These are phyloP conservation scores for Furcula furcula DNA, from an alignment of 2,888 invertebrate species.

Conservation along the genomic window DNA sequence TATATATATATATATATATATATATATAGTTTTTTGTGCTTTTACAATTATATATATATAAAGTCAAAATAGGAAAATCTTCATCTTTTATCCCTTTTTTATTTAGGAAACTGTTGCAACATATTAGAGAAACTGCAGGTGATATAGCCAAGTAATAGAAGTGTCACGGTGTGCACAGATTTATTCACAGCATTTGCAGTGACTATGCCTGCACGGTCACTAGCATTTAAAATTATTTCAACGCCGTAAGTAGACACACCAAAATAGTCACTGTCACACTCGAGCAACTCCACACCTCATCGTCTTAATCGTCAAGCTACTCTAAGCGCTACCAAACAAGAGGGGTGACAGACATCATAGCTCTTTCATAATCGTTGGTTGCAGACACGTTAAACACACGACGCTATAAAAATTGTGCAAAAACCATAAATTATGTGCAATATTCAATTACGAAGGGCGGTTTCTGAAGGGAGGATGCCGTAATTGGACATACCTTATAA, in stretches of 20 bases:
- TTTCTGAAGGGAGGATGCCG: conserved; percentile 20
- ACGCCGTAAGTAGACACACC: conserved; percentile 8
- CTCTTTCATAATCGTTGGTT: conserved; percentile 64
- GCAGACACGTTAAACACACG: conserved; percentile 74
- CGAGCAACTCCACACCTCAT: conserved; percentile 13
- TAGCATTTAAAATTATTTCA: no score
- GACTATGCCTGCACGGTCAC: no score
- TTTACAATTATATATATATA: no score
- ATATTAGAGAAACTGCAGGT: no score
- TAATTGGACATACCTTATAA: conserved; percentile 1
- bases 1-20: no score
- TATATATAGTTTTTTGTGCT: no score
- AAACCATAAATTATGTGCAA: conserved; percentile 67
- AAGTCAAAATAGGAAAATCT: no score
- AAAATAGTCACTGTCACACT: conserved; percentile 12
- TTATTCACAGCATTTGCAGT: no score
- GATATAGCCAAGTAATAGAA: no score
- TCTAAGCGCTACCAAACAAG: conserved; percentile 35
- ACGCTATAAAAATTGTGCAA: conserved; percentile 71
- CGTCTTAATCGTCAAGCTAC: not conserved
- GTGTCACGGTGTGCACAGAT: no score
- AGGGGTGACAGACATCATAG: conserved; percentile 60
- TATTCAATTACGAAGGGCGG: conserved; percentile 61
- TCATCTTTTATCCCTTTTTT: no score
- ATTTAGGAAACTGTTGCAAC: no score